phyloP scores from a whole-genome alignment of 1,140 invertebrate genomes.

The Colletes latitarsis region DNA sequence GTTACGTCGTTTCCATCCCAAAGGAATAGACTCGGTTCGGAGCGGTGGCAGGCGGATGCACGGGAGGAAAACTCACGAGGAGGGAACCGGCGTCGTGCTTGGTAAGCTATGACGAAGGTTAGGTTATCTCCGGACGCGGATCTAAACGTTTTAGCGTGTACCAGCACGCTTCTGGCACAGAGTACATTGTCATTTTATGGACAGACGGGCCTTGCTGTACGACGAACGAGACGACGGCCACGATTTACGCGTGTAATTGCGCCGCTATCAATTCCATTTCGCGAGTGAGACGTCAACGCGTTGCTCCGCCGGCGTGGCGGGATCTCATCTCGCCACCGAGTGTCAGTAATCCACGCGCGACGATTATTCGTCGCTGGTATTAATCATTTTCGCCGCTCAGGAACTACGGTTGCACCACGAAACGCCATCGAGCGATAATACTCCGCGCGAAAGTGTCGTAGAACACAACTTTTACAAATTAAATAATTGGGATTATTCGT shows the following conservation, averaged over 20 bases:
- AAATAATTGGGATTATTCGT: too few species aligned
- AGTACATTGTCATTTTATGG: constrained; percentile 74
- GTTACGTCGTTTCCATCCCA: constrained; percentile 23
- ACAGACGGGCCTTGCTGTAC: constrained; percentile 52
- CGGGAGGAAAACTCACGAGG: constrained; percentile 24
- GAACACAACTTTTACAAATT: too few species aligned
- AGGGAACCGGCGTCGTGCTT: constrained; percentile 73
- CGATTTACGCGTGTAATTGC: constrained; percentile 64
- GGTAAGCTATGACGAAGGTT: constrained; percentile 80
- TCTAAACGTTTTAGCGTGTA: constrained; percentile 77
- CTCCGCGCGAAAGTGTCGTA: too few species aligned
- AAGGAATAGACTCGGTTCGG: constrained; percentile 2
- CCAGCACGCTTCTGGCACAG: constrained; percentile 39
- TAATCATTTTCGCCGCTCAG: too few species aligned
- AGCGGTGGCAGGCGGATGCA: constrained; percentile 7
- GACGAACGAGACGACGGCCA: constrained; percentile 54
- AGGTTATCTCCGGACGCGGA: constrained; percentile 74
- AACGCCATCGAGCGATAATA: too few species aligned
- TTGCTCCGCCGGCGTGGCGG: not conserved
- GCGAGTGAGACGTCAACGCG: constrained; percentile 40
- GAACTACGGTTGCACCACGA: too few species aligned
- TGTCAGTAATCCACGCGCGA: too few species aligned
- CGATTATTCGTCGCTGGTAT: too few species aligned
- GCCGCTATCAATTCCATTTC: constrained; percentile 57
- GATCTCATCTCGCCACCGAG: too few species aligned